phyloP scores from a whole-genome alignment of 1,140 invertebrate species.

The Conopomorpha cramerella region DNA sequence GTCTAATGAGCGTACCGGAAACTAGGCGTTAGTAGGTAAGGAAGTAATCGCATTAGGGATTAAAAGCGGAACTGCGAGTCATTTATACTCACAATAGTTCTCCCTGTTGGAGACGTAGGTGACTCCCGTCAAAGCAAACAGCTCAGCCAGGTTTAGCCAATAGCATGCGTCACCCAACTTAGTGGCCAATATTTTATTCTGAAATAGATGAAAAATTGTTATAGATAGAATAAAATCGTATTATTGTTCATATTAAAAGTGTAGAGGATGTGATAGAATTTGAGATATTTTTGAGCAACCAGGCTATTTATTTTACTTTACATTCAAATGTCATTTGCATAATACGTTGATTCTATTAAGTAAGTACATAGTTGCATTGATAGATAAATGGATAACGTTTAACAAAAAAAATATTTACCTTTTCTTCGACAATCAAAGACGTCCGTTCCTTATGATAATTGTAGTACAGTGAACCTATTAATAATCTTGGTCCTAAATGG shows the following conservation, averaged over 20 bases:
- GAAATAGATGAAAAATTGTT: not conserved
- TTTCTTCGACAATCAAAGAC: conserved; percentile 61
- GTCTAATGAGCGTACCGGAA: too few species aligned
- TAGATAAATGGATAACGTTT: too few species aligned
- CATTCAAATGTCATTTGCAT: too few species aligned
- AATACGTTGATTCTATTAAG: too few species aligned
- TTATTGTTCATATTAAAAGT: too few species aligned
- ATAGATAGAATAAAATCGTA: not conserved
- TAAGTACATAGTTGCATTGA: too few species aligned
- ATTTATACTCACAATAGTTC: conserved; percentile 93
- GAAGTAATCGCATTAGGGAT: conserved; percentile 5
- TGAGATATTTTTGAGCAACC: too few species aligned
- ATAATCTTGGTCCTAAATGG: conserved; percentile 84
- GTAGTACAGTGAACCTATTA: conserved; percentile 83
- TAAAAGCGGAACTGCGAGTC: too few species aligned
- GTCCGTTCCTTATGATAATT: conserved; percentile 78
- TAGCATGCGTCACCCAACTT: conserved; percentile 77
- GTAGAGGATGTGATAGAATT: too few species aligned
- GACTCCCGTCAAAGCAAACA: conserved; percentile 82
- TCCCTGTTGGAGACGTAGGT: conserved; percentile 92
- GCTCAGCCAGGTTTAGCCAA: conserved; percentile 84
- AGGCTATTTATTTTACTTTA: too few species aligned
- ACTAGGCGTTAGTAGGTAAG: conserved; percentile 1
- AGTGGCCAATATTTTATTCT: not conserved
- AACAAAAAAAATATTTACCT: conserved; percentile 33